These are phyloP conservation scores for Apotomis betuletana DNA, from an alignment of 2,888 invertebrate species.

Conservation along the genomic window DNA sequence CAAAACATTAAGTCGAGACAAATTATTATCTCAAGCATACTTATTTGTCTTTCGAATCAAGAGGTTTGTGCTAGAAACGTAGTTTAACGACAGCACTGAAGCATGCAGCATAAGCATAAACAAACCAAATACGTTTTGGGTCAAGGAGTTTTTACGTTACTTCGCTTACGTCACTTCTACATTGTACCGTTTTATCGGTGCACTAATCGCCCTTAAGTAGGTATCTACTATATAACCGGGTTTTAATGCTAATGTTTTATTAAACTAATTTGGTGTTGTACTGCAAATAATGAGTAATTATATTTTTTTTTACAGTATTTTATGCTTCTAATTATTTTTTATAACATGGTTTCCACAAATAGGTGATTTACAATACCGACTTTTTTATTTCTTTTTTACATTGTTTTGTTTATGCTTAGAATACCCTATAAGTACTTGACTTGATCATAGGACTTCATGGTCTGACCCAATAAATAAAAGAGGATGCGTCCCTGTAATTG, in stretches of 20 bases:
- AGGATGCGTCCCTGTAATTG: neutral
- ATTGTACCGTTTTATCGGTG: slow-evolving; percentile 26
- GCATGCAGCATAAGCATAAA: slow-evolving; percentile 11
- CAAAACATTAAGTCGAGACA: no score
- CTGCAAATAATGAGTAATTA: no score
- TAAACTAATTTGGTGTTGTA: no score
- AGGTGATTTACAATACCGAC: no score
- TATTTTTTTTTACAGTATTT: no score
- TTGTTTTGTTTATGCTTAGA: no score
- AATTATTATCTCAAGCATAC: neutral
- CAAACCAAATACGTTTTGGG: slow-evolving; percentile 40
- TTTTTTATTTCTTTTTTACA: no score
- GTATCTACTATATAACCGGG: neutral
- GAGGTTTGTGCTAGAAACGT: slow-evolving; percentile 13
- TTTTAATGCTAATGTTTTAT: no score
- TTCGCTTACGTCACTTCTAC: slow-evolving; percentile 35
- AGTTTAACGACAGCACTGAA: slow-evolving; percentile 17
- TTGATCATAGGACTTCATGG: no score
- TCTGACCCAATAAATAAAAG: neutral
- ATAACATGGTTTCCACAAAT: no score
- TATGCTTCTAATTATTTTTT: no score
- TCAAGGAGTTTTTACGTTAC: slow-evolving; percentile 37
- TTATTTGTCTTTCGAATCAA: slow-evolving; percentile 1
- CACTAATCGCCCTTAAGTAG: neutral
- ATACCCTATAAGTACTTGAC: no score